Evolutionary conservation across 2,888 invertebrate species (phyloP).

Genomic region (Agrochola lota): DNA sequence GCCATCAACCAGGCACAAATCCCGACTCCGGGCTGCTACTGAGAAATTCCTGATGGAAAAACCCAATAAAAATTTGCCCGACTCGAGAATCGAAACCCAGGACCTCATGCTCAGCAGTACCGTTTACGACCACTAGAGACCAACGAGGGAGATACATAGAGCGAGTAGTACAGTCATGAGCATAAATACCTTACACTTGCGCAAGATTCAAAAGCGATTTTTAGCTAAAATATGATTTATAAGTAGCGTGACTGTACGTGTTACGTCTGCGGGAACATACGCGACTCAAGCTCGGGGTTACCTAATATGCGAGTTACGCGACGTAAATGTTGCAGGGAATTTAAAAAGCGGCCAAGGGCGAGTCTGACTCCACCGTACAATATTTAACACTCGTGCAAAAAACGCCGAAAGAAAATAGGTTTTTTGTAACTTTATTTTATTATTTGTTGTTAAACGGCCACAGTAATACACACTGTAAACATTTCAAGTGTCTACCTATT

Average conservation of each 20-base stretch:
- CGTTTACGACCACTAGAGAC: not conserved
- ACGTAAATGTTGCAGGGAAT: not conserved
- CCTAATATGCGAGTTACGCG: not conserved
- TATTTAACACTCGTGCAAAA: not conserved
- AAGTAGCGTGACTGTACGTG: not conserved
- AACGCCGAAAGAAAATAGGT: not conserved
- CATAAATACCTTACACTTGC: not conserved
- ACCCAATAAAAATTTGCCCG: not conserved
- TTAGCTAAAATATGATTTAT: not conserved
- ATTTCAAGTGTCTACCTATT: not conserved
- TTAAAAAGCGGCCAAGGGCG: not conserved
- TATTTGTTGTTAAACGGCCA: not conserved
- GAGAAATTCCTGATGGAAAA: not conserved
- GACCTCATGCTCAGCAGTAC: not conserved
- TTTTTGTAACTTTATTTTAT: not conserved
- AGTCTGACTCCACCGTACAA: not conserved
- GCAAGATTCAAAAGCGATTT: not conserved
- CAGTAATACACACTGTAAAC: not conserved
- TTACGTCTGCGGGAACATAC: not conserved
- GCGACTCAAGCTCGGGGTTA: not conserved
- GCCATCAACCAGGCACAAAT: not conserved
- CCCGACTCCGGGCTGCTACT: not conserved
- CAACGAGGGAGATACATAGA: not conserved
- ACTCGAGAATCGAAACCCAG: not conserved
- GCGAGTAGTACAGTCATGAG: not conserved